These are phyloP conservation scores for Melanotaenia trifasciata DNA, from an alignment of 2,797 vertebrate genomes.

Conservation along the genomic window DNA sequence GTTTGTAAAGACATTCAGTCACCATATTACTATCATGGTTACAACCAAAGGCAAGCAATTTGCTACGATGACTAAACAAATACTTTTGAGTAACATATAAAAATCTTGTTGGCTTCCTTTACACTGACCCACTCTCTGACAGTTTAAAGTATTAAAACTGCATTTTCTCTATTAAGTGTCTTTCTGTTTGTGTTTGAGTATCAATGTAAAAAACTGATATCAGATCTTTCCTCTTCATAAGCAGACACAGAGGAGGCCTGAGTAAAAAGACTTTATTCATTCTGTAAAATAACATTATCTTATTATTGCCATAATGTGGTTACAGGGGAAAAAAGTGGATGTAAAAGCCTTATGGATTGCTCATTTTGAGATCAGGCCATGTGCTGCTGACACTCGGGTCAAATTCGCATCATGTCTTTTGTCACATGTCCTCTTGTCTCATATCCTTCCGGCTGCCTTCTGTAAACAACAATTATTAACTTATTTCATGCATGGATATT, in stretches of 20 bases:
- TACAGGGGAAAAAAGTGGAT: slow-evolving; percentile 39
- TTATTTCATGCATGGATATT: slow-evolving; percentile 45
- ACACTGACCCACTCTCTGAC: slow-evolving; percentile 15
- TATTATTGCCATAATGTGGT: slow-evolving; percentile 53
- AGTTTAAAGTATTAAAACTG: slow-evolving; percentile 21
- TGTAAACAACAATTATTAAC: slow-evolving; percentile 55
- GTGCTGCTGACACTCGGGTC: slow-evolving; percentile 27
- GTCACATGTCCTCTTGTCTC: slow-evolving; percentile 53
- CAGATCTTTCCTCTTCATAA: slow-evolving; percentile 63
- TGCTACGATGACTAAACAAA: no score
- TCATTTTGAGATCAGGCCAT: slow-evolving; percentile 44
- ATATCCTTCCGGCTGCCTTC: slow-evolving; percentile 52
- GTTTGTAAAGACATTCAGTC: no score
- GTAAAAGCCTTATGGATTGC: slow-evolving; percentile 48
- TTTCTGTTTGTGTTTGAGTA: slow-evolving; percentile 28
- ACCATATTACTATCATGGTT: no score
- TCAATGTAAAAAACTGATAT: slow-evolving; percentile 47
- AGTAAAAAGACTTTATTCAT: slow-evolving; percentile 55
- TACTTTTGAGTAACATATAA: slow-evolving; percentile 1
- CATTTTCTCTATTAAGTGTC: slow-evolving; percentile 43
- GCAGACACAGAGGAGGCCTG: slow-evolving; percentile 52
- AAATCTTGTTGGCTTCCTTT: slow-evolving; percentile 2
- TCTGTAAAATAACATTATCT: slow-evolving; percentile 58
- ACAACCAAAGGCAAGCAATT: no score
- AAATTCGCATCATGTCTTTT: slow-evolving; percentile 35